phyloP scores from a whole-genome alignment of 2,888 invertebrate genomes.

The Lepidonotus clava region DNA sequence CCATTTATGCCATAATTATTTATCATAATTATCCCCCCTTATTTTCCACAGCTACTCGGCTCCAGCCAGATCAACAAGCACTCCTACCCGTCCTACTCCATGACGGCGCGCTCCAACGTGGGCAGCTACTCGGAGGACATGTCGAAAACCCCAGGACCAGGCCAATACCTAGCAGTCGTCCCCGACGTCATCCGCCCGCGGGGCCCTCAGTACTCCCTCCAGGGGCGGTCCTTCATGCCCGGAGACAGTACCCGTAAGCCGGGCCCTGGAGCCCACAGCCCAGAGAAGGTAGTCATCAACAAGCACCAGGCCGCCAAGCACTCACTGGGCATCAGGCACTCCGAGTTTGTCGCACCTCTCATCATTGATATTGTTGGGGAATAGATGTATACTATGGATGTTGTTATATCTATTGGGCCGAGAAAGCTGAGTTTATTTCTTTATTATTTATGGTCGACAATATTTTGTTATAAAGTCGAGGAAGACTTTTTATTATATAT shows the following conservation, averaged over 20 bases:
- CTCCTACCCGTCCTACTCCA: conserved; percentile 59
- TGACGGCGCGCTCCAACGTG: conserved; percentile 53
- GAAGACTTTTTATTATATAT: no score
- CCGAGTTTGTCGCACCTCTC: conserved; percentile 62
- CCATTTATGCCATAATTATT: no score
- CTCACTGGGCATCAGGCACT: conserved; percentile 74
- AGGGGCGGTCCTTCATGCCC: conserved; percentile 87
- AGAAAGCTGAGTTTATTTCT: no score
- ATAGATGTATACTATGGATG: no score
- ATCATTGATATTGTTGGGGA: no score
- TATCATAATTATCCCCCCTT: background rate
- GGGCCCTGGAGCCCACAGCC: conserved; percentile 93
- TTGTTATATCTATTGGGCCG: no score
- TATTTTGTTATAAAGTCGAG: no score
- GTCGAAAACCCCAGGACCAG: conserved; percentile 85
- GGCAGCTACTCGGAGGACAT: conserved; percentile 61
- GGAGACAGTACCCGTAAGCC: conserved; percentile 88
- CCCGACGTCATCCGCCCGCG: conserved; percentile 82
- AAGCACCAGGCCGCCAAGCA: conserved; percentile 66
- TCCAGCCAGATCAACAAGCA: conserved; percentile 40
- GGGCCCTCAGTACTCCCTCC: conserved; percentile 91
- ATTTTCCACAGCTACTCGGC: background rate
- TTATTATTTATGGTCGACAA: no score
- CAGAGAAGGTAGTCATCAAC: conserved; percentile 88
- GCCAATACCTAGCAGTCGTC: conserved; percentile 85